These are phyloP conservation scores for Melanotaenia parkinsoni DNA, from an alignment of 2,797 vertebrate species.

Conservation along the genomic window DNA sequence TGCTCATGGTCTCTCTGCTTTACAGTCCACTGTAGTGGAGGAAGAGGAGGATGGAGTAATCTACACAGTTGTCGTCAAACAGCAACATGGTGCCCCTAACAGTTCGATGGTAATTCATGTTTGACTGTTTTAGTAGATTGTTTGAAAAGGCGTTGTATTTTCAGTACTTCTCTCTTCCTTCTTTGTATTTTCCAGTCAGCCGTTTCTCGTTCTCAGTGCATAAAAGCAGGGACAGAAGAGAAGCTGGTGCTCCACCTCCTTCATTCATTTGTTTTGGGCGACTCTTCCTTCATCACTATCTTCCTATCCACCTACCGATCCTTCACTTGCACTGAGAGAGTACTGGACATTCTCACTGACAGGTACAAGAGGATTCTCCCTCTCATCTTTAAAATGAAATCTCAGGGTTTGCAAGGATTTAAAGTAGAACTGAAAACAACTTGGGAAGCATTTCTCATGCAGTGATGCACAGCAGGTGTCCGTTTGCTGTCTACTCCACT, in stretches of 20 bases:
- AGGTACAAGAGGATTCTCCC: slow-evolving; percentile 74
- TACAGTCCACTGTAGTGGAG: slow-evolving; percentile 83
- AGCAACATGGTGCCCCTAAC: slow-evolving; percentile 55
- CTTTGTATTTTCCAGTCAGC: slow-evolving; percentile 45
- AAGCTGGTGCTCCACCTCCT: slow-evolving; percentile 90
- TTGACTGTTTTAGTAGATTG: not conserved
- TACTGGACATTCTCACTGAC: slow-evolving; percentile 86
- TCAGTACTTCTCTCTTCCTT: not conserved
- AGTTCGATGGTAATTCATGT: slow-evolving; percentile 51
- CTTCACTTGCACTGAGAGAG: slow-evolving; percentile 84
- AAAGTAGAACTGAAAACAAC: not conserved
- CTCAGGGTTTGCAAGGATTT: not conserved
- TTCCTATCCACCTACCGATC: slow-evolving; percentile 91
- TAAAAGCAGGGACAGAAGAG: slow-evolving; percentile 89
- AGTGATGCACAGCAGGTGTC: slow-evolving; percentile 24
- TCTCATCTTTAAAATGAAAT: not conserved
- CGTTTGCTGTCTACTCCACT: not conserved
- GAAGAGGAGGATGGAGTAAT: slow-evolving; percentile 87
- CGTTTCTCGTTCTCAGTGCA: slow-evolving; percentile 71
- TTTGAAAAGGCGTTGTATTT: not conserved
- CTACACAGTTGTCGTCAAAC: slow-evolving; percentile 86
- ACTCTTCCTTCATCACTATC: slow-evolving; percentile 85
- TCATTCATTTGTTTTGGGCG: slow-evolving; percentile 84
- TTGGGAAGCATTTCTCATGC: not conserved
- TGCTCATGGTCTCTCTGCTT: slow-evolving; percentile 7